Evolutionary conservation across 2,797 vertebrate genomes (phyloP).

Genomic region (Lophius americanus): DNA sequence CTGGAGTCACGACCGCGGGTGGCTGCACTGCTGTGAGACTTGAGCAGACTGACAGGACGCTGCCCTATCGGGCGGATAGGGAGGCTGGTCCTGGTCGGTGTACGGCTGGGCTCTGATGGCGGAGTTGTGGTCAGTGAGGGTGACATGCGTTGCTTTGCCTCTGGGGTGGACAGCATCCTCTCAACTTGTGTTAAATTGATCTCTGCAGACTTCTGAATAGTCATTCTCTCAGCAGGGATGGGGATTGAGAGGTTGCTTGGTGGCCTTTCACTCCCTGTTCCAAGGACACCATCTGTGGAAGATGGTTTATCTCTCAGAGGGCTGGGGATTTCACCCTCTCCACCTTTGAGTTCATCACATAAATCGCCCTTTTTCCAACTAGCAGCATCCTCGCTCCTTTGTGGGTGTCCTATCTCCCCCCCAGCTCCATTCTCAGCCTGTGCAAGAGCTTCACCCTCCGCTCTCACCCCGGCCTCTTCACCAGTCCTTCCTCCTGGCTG

Average conservation of each 20-base stretch:
- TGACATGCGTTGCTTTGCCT: conserved; percentile 53
- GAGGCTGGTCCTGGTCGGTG: conserved; percentile 66
- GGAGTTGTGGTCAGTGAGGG: conserved; percentile 34
- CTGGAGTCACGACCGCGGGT: conserved; percentile 71
- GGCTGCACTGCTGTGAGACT: conserved; percentile 74
- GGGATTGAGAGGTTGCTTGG: conserved; percentile 62
- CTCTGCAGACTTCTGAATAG: conserved; percentile 50
- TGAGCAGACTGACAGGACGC: conserved; percentile 76
- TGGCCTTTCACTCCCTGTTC: conserved; percentile 61
- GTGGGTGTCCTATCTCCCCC: conserved; percentile 31
- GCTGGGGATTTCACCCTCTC: conserved; percentile 50
- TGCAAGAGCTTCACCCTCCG: conserved; percentile 24
- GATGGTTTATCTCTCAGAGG: conserved; percentile 34
- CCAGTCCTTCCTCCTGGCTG: conserved; percentile 21
- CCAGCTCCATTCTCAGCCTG: conserved; percentile 49
- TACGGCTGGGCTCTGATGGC: conserved; percentile 52
- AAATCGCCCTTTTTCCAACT: conserved; percentile 40
- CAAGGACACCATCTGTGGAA: conserved; percentile 39
- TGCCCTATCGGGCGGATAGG: conserved; percentile 71
- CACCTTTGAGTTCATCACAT: conserved; percentile 47
- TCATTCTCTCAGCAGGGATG: conserved; percentile 42
- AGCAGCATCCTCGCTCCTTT: conserved; percentile 50
- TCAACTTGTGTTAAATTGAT: conserved; percentile 38
- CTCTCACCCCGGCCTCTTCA: conserved; percentile 24
- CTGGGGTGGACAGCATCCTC: conserved; percentile 36